Conservation (phyloP, 2,888 invertebrate genomes). For the Meteorus cinctellus region DNA sequence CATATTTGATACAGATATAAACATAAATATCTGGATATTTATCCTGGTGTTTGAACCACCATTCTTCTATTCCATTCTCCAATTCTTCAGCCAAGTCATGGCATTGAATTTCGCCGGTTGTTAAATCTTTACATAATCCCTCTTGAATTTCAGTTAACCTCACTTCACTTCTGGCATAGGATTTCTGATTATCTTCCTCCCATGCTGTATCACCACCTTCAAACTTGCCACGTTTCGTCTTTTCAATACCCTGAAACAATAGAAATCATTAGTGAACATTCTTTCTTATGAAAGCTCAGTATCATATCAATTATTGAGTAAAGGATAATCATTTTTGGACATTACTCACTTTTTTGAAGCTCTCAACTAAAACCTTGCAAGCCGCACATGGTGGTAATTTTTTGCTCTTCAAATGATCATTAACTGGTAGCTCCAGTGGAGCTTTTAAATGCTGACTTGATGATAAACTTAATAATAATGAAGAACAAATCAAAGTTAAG, state of each 20-base stretch:
- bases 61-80: slow-evolving; percentile 88
- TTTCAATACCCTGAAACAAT: slow-evolving; percentile 81
- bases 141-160: slow-evolving; percentile 94
- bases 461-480: slow-evolving; percentile 46
- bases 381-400: slow-evolving; percentile 85
- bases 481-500: slow-evolving; percentile 42
- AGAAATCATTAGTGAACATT: slow-evolving; percentile 23
- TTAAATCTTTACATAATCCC: slow-evolving; percentile 84
- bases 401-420: slow-evolving; percentile 71
- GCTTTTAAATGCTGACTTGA: slow-evolving; percentile 42
- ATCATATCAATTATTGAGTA: too few species aligned
- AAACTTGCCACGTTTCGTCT: slow-evolving; percentile 89
- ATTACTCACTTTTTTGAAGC: slow-evolving; percentile 79
- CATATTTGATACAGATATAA: slow-evolving; percentile 86
- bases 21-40: slow-evolving; percentile 78
- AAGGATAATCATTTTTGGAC: not conserved
- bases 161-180: slow-evolving; percentile 91
- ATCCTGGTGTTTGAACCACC: slow-evolving; percentile 86
- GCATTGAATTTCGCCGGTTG: slow-evolving; percentile 85
- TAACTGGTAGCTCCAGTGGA: slow-evolving; percentile 47
- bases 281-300: not conserved
- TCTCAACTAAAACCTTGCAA: slow-evolving; percentile 83
- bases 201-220: slow-evolving; percentile 95
- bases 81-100: slow-evolving; percentile 88
- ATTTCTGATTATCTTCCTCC: slow-evolving; percentile 90